Evolutionary conservation across 2,797 vertebrate species (phyloP), one percentile per base, ranked within the genome.

Genomic region (Artibeus lituratus): DNA sequence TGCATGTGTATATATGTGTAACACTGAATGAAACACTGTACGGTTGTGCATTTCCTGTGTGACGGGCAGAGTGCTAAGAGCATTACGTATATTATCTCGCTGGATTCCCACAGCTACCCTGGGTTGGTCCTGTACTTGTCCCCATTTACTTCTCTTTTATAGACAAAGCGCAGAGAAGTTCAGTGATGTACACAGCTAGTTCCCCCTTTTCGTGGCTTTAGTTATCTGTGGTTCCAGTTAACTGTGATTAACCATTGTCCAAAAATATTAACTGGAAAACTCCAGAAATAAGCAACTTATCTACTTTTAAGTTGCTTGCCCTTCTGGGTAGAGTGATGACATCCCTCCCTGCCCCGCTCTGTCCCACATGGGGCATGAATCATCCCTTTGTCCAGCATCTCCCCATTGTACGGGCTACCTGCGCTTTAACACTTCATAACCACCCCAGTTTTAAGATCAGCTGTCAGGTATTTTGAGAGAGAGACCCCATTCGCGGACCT

Each of bases 1-100:
- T 39, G 8, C 59, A 8, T 39, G 37, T 29, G 10, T 72, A 3
- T 39, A 6, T 49, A 21, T 47, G 4, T 82, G n/a, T 32, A 11
- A 44, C 12, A 44, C 59, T 51, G 22, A 77, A 19, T 74, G 29
- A n/a, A 29, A 16, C 0, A 0, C 29, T 44, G 4, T 22, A 15
- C 42, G 3, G 12, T 4, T 53, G 78, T 49, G 0, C 18, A 2
- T 37, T 67, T 72, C 0, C 42, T n/a, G 0, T 0, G 29, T 44
- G 55, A 59, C 39, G 7, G 32, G 55, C 72, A 29, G 15, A 57
- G 16, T 55, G 49, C 29, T 51, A 1, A 44, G 55, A 8, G 44
- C 1, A 2, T 80, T 32, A 12, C 0, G 0, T 15, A 5, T 11
- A 9, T 37, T 8, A 0, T 19, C 3, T 55, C 57, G 35, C 29